phyloP scores from a whole-genome alignment of 2,797 vertebrate genomes.

The Rhabdomys pumilio region DNA sequence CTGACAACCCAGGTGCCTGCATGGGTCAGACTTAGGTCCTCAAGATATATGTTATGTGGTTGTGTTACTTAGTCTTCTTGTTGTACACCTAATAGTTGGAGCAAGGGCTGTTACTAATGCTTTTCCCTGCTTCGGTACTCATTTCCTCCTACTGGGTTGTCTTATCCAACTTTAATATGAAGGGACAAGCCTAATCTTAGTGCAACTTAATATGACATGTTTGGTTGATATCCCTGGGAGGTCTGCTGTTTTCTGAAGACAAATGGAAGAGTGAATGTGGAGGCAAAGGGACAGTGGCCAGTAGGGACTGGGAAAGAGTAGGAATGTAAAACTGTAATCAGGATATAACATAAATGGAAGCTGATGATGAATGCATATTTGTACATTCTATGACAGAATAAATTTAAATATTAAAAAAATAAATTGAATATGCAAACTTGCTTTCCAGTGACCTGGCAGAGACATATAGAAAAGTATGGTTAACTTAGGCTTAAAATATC shows the following conservation, averaged over 20 bases:
- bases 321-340: background rate
- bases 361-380: background rate
- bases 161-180: background rate
- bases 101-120: background rate
- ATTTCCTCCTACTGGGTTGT: background rate
- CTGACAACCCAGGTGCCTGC: background rate
- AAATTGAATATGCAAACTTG: conserved; percentile 2
- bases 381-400: background rate
- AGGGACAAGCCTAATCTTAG: background rate
- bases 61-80: background rate
- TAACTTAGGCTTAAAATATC: background rate
- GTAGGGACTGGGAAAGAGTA: background rate
- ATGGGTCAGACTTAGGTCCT: background rate
- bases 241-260: background rate
- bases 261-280: too few species aligned
- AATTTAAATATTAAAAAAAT: background rate
- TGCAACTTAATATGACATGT: background rate
- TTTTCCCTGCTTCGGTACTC: background rate
- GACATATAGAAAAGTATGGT: background rate
- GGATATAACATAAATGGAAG: background rate
- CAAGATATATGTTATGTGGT: background rate
- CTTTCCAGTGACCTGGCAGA: conserved; percentile 24
- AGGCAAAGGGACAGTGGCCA: background rate
- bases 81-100: background rate
- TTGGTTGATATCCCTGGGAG: background rate